These are phyloP conservation scores for Cephalopachus bancanus DNA, from an alignment of 2,797 vertebrate genomes.

Conservation along the genomic window DNA sequence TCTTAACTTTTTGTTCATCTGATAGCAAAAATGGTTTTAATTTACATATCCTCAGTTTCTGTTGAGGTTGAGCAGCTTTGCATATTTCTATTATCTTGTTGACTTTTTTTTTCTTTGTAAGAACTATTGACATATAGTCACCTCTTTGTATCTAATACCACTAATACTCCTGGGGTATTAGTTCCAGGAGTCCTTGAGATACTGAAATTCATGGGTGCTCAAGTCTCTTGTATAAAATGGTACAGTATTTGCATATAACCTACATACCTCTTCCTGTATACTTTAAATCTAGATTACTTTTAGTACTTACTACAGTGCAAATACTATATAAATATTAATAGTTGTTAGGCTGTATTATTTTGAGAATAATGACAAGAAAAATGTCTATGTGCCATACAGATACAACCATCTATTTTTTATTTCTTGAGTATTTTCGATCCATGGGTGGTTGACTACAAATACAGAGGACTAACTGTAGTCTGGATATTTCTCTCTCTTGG, in stretches of 20 bases:
- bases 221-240: neutral
- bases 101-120: neutral
- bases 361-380: neutral
- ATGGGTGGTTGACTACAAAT: neutral
- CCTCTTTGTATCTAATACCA: neutral
- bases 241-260: neutral
- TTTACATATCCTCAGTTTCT: neutral
- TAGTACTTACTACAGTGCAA: neutral
- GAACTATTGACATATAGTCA: neutral
- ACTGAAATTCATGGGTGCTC: neutral
- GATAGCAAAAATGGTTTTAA: neutral
- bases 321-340: neutral
- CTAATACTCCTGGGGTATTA: neutral
- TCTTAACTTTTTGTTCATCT: constrained; percentile 5
- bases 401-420: neutral
- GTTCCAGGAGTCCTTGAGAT: neutral
- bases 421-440: neutral
- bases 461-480: neutral
- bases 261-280: neutral
- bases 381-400: neutral
- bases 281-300: neutral
- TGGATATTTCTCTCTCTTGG: neutral
- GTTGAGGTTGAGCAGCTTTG: neutral
- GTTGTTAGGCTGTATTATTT: neutral
- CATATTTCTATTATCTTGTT: neutral